phyloP scores from a whole-genome alignment of 2,797 vertebrate genomes.

The Sphaeramia orbicularis region DNA sequence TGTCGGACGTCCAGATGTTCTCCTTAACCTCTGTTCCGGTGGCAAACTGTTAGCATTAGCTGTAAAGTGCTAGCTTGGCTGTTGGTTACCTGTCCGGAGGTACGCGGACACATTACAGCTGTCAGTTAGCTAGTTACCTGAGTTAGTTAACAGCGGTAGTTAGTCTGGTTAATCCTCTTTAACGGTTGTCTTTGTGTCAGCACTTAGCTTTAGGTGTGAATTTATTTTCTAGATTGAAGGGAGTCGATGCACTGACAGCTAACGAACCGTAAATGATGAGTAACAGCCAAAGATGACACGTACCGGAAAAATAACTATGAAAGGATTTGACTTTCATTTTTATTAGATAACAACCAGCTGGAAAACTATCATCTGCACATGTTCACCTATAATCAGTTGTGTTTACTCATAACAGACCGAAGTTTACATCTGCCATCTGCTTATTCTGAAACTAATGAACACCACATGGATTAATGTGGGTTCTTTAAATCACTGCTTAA shows the following conservation, averaged over 20 bases:
- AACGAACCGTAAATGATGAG: too few species aligned
- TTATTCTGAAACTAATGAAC: not conserved
- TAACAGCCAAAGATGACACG: too few species aligned
- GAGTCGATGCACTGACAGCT: constrained; percentile 4
- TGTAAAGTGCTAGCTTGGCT: not conserved
- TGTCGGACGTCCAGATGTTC: too few species aligned
- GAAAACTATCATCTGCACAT: constrained; percentile 1
- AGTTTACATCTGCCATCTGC: constrained; percentile 17
- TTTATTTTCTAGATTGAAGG: not conserved
- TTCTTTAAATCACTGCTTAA: too few species aligned
- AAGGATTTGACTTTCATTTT: too few species aligned
- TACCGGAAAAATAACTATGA: too few species aligned
- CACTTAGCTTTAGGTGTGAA: not conserved
- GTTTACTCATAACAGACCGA: not conserved
- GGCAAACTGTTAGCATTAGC: constrained; percentile 15
- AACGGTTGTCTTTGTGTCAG: too few species aligned
- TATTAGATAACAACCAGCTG: not conserved
- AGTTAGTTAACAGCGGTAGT: not conserved
- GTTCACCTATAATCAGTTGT: constrained; percentile 15
- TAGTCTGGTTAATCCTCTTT: not conserved
- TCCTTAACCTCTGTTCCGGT: not conserved
- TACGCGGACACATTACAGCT: constrained; percentile 1
- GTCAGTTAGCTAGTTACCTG: constrained; percentile 15
- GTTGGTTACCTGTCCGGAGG: constrained; percentile 27
- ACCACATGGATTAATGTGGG: too few species aligned